Evolutionary conservation across 2,888 invertebrate species (phyloP).

Genomic region (Sesia bembeciformis): DNA sequence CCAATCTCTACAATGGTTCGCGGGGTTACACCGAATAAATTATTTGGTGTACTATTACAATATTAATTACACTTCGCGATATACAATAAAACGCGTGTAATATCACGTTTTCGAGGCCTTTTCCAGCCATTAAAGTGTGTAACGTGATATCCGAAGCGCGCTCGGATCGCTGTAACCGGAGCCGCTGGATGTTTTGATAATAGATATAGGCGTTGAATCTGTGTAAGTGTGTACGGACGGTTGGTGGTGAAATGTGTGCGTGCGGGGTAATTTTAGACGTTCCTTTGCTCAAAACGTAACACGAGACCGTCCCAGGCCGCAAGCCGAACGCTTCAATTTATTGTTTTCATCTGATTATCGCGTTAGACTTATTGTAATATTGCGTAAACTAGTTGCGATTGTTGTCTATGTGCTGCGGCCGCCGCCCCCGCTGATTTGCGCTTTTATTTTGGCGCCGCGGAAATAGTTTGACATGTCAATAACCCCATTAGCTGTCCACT

Average conservation of each 20-base stretch:
- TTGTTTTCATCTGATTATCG: slow-evolving; percentile 67
- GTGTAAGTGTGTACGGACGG: slow-evolving; percentile 50
- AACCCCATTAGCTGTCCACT: slow-evolving; percentile 66
- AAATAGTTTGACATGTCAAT: slow-evolving; percentile 72
- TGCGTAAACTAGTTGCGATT: slow-evolving; percentile 25
- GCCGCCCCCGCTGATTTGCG: slow-evolving; percentile 44
- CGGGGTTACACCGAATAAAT: slow-evolving; percentile 60
- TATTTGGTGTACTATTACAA: slow-evolving; percentile 61
- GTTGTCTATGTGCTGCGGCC: slow-evolving; percentile 8
- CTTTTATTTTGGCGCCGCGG: slow-evolving; percentile 68
- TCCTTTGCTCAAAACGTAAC: slow-evolving; percentile 74
- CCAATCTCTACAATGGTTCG: slow-evolving; percentile 34
- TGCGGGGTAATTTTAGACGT: slow-evolving; percentile 73
- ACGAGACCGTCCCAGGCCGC: slow-evolving; percentile 70
- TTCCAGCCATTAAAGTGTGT: slow-evolving; percentile 75
- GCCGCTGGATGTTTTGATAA: slow-evolving; percentile 73
- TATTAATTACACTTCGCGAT: slow-evolving; percentile 73
- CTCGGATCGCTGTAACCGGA: slow-evolving; percentile 72
- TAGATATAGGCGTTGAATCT: slow-evolving; percentile 61
- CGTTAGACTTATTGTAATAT: slow-evolving; percentile 18
- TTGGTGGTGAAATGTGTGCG: slow-evolving; percentile 40
- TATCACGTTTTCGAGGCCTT: slow-evolving; percentile 74
- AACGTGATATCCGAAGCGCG: slow-evolving; percentile 72
- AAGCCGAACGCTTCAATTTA: slow-evolving; percentile 66
- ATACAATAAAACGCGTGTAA: slow-evolving; percentile 72